phyloP scores from a whole-genome alignment of 2,797 vertebrate species.

The Tenualosa ilisha region DNA sequence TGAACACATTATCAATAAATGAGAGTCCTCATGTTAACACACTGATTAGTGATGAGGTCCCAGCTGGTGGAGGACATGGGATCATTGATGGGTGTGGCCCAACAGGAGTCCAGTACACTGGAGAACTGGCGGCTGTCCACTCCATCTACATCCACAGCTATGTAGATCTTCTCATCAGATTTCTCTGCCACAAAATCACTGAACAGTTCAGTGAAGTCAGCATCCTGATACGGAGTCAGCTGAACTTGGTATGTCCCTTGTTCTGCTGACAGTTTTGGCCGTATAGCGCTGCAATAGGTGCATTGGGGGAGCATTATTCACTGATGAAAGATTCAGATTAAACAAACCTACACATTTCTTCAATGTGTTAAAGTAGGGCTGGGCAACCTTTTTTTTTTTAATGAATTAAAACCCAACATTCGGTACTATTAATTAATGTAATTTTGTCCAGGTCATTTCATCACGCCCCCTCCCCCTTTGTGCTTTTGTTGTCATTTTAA shows the following conservation, averaged over 20 bases:
- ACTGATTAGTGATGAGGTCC: constrained; percentile 13
- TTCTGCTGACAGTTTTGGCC: background rate
- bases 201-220: background rate
- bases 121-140: constrained; percentile 6
- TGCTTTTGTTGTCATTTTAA: too few species aligned
- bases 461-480: too few species aligned
- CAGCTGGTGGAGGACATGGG: background rate
- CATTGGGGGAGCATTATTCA: background rate
- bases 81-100: constrained; percentile 2
- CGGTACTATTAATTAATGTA: too few species aligned
- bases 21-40: background rate
- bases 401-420: too few species aligned
- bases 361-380: too few species aligned
- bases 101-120: constrained; percentile 7
- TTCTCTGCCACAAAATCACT: background rate
- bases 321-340: too few species aligned
- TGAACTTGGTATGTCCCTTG: background rate
- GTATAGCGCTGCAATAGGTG: background rate
- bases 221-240: background rate
- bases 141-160: background rate
- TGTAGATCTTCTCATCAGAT: constrained; percentile 2
- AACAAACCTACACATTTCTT: too few species aligned
- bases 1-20: background rate
- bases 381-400: too few species aligned
- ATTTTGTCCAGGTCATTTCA: too few species aligned